Base-by-base conservation (phyloP, 1,140 invertebrate genomes). In the Argopecten irradians region DNA sequence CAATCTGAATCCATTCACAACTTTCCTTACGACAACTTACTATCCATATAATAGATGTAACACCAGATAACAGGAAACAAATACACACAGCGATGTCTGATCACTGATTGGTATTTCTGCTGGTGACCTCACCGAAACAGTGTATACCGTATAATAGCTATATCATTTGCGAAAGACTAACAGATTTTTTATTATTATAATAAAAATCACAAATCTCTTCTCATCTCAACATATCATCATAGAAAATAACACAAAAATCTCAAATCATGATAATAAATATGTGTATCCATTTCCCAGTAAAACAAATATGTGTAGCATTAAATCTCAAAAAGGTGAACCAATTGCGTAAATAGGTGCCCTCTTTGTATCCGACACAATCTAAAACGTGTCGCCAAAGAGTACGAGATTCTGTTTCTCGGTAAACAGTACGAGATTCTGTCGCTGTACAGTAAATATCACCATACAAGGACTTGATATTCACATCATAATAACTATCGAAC, bases 111-210 rank as follows among this genome's bases (percentile, higher is more conserved):
- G 22, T 71, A 28, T 7, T 16, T n/a, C 5, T 28, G 36, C 13
- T 8, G 13, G 22, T 11, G 14, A 19, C 5, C 22, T 5, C 55
- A 71, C 55, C 22, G n/a, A 28, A 8, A n/a, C 13, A 71, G 55
- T 71, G 55, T 71, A 71, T n/a, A n/a, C n/a, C n/a, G n/a, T n/a
- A n/a, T n/a, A n/a, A n/a, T 28, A 71, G 55, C 55, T 71, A 71
- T n/a, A 71, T n/a, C 55, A 71, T 71, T n/a, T 71, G 19, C 55
- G 55, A 71, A 71, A 71, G 55, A 71, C 55, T 71, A 71, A 71
- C 55, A 71, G 55, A 71, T 71, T 71, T n/a, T n/a, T n/a, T 71
- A 71, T 71, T 71, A 71, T 71, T n/a, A 71, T 71, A 71, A 28
- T 46, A 39, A 39, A 28, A 71, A 71, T 71, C 55, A 71, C 55